Conservation (phyloP, 2,113 vertebrate genomes). For the Athene noctua region DNA sequence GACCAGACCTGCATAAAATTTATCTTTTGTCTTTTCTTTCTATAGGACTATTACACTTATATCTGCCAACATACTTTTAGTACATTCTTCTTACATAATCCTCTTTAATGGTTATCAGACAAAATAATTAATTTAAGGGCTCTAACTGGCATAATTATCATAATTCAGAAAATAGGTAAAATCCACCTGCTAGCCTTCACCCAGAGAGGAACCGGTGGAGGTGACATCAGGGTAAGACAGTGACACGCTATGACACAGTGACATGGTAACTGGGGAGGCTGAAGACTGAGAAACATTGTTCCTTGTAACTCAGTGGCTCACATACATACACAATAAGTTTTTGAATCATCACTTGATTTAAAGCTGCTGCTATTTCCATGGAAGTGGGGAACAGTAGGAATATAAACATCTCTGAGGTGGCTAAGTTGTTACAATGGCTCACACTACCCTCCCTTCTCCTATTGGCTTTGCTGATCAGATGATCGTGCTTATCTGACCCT, state of each 20-base stretch:
- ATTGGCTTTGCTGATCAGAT: background rate
- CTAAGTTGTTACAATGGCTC: background rate
- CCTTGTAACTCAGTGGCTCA: rapidly evolving
- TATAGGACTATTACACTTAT: background rate
- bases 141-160: background rate
- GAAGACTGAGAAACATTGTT: background rate
- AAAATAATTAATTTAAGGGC: background rate
- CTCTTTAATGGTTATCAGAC: background rate
- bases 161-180: background rate
- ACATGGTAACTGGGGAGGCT: background rate
- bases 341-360: background rate
- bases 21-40: background rate
- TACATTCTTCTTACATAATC: background rate
- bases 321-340: background rate
- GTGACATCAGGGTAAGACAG: background rate
- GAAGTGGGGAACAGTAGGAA: background rate
- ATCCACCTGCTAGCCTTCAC: background rate
- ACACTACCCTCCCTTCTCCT: background rate
- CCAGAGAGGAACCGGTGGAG: rapidly evolving
- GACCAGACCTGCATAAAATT: background rate
- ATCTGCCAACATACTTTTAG: background rate
- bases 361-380: background rate
- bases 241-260: rapidly evolving
- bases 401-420: background rate
- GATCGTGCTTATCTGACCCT: background rate